Evolutionary conservation across 2,113 vertebrate species (phyloP).

Genomic region (Otocyon megalotis): DNA sequence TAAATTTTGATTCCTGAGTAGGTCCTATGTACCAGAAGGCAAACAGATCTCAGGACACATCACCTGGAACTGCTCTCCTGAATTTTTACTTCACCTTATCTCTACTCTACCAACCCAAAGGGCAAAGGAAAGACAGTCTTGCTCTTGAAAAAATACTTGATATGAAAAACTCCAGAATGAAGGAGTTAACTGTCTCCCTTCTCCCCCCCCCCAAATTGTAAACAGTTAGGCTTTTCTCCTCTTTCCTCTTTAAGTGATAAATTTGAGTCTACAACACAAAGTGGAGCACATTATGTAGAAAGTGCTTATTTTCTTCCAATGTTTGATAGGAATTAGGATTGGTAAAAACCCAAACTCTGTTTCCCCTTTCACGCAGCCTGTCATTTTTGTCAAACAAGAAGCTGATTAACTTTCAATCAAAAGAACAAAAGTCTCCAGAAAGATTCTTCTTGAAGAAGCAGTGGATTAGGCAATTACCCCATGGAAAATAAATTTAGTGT

Average conservation of each 20-base stretch:
- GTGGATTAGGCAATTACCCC: constrained; percentile 66
- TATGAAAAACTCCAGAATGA: constrained; percentile 32
- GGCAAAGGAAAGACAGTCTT: not conserved
- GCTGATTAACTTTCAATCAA: constrained; percentile 82
- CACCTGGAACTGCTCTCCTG: not conserved
- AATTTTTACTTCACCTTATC: not conserved
- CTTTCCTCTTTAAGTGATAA: constrained; percentile 69
- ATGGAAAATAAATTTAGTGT: constrained; percentile 22
- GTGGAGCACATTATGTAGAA: constrained; percentile 67
- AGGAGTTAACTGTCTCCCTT: constrained; percentile 56
- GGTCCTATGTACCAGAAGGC: not conserved
- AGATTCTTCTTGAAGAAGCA: constrained; percentile 69
- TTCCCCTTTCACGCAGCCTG: constrained; percentile 71
- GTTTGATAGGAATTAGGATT: constrained; percentile 76
- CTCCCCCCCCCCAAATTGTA: not conserved
- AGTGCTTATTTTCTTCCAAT: constrained; percentile 79
- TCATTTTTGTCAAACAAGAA: constrained; percentile 84
- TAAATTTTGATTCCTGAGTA: not conserved
- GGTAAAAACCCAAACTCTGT: constrained; percentile 75
- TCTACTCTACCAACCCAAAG: not conserved
- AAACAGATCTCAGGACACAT: not conserved
- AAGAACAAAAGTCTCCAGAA: constrained; percentile 77
- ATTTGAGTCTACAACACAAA: constrained; percentile 76
- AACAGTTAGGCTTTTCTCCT: not conserved
- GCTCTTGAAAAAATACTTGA: not conserved